A percentile compares a stretch with the other conserved stretches of the same genome.
These are phyloP conservation scores for Aphrophora alni DNA, from an alignment of 2,888 invertebrate genomes.

Conservation along the genomic window DNA sequence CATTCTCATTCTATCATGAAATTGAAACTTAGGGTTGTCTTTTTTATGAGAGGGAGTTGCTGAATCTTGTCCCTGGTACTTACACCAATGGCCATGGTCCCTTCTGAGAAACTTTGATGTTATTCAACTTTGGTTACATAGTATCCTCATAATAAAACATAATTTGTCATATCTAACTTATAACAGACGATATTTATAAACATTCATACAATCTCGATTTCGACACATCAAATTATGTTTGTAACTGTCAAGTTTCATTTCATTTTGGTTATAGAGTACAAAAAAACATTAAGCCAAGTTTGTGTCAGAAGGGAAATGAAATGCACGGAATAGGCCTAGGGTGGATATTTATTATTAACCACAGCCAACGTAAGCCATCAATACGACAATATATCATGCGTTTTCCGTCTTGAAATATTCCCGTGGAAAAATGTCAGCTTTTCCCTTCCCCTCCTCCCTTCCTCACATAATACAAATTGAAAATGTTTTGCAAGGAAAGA, in stretches of 20 bases:
- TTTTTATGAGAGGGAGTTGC: too few relatives aligned
- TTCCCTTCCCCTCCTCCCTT: background rate
- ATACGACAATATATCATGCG: conserved; percentile 36
- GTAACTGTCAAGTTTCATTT: background rate
- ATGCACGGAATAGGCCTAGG: background rate
- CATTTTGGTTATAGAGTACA: background rate
- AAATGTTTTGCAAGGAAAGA: conserved; percentile 34
- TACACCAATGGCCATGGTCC: too few relatives aligned
- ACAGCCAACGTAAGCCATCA: conserved; percentile 28
- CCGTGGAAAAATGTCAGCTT: background rate
- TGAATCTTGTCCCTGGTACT: too few relatives aligned
- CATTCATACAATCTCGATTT: background rate
- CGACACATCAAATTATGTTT: background rate
- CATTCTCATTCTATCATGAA: too few relatives aligned
- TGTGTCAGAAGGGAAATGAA: background rate
- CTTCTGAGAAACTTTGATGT: too few relatives aligned
- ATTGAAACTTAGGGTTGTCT: too few relatives aligned
- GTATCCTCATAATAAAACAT: too few relatives aligned
- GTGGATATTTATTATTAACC: conserved; percentile 30
- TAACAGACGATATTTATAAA: too few relatives aligned
- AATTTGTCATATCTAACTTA: too few relatives aligned
- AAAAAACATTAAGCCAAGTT: background rate
- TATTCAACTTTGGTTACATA: too few relatives aligned
- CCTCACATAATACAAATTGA: conserved; percentile 36
- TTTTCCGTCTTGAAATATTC: conserved; percentile 30